A percentile compares a stretch with the other conserved stretches of the same genome.
phyloP scores from a whole-genome alignment of 2,888 invertebrate genomes.

The Limnephilus marmoratus region DNA sequence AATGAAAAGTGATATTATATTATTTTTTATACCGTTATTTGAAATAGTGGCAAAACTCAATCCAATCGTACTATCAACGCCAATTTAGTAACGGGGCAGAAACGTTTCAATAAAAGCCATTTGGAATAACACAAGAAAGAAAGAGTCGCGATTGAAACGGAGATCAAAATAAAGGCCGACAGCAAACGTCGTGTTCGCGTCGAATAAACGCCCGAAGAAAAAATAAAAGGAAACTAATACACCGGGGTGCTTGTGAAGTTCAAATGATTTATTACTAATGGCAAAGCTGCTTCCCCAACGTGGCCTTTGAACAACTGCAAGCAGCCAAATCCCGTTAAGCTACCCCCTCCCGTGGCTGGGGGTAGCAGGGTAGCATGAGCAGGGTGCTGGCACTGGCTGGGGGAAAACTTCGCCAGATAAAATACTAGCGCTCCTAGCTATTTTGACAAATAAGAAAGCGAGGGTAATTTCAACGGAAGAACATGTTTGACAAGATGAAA shows the following conservation, averaged over 20 bases:
- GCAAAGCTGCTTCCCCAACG: conserved; percentile 46
- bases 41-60: not conserved
- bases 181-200: conserved; percentile 2
- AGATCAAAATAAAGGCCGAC: conserved; percentile 2
- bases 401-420: not conserved
- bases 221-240: conserved; percentile 34
- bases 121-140: not conserved
- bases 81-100: not conserved
- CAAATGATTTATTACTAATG: conserved; percentile 53
- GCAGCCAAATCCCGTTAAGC: conserved; percentile 36
- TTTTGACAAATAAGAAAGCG: conserved; percentile 44
- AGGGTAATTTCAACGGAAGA: conserved; percentile 16
- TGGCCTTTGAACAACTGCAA: conserved; percentile 42
- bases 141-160: not conserved
- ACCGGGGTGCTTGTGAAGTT: conserved; percentile 35
- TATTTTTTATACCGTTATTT: not conserved
- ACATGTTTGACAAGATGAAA: conserved; percentile 24
- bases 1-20: not conserved
- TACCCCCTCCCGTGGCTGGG: not conserved
- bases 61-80: not conserved
- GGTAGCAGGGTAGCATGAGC: not conserved
- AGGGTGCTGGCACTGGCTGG: not conserved
- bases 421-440: conserved; percentile 6
- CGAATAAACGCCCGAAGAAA: not conserved
- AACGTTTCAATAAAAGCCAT: not conserved